Evolutionary conservation across 2,113 vertebrate species (phyloP).

Genomic region (Spilogale gracilis): DNA sequence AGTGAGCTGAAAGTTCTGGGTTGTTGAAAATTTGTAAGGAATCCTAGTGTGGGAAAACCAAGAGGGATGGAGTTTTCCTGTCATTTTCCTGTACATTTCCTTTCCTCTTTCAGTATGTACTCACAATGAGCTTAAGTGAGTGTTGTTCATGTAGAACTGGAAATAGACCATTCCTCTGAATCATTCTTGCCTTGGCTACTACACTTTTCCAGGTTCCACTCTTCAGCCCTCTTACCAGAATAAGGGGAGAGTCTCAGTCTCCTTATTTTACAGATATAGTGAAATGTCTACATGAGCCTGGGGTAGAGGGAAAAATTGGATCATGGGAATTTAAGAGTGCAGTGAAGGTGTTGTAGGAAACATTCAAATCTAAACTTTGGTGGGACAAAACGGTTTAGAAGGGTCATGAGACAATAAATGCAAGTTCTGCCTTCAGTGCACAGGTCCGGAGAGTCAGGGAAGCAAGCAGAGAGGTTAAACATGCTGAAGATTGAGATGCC

Average conservation of each 20-base stretch:
- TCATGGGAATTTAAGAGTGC: not conserved
- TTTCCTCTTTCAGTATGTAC: slow-evolving; percentile 5
- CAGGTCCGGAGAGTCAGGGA: not conserved
- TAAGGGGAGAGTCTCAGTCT: not conserved
- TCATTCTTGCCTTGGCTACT: not conserved
- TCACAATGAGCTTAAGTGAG: not conserved
- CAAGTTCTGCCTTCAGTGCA: not conserved
- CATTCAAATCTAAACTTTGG: not conserved
- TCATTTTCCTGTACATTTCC: not conserved
- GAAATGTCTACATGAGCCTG: not conserved
- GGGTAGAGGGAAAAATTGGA: not conserved
- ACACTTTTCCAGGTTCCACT: not conserved
- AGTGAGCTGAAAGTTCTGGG: not conserved
- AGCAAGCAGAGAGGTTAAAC: not conserved
- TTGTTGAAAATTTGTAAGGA: not conserved
- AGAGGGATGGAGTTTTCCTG: not conserved
- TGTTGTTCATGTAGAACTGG: not conserved
- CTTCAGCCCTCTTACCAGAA: not conserved
- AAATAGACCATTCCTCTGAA: not conserved
- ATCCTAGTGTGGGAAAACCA: not conserved
- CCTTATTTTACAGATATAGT: not conserved
- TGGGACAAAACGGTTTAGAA: not conserved
- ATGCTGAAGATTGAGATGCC: not conserved
- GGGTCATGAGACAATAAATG: not conserved
- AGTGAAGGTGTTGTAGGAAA: not conserved